Percentiles rank a stretch among this genome's conserved stretches.
phyloP scores from a whole-genome alignment of 2,888 invertebrate genomes.

The Caenorhabditis sp. region DNA sequence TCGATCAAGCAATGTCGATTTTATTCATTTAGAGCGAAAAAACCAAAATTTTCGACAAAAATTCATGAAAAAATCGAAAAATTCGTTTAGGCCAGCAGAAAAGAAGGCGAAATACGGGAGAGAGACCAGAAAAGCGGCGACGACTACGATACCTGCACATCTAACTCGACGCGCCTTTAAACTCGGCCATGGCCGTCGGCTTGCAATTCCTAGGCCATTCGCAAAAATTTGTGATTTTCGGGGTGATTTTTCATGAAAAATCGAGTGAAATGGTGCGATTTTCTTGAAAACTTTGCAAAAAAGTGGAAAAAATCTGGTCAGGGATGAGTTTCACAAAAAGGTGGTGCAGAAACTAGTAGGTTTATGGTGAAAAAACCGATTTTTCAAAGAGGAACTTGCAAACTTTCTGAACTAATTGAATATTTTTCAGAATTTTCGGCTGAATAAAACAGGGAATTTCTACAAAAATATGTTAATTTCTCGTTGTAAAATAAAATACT shows the following conservation, averaged over 20 bases:
- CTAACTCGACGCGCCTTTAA: constrained; percentile 60
- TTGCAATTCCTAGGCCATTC: constrained; percentile 18
- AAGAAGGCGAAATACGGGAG: constrained; percentile 32
- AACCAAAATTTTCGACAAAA: constrained; percentile 15
- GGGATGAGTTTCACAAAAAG: no score
- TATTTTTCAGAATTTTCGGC: no score
- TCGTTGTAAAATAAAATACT: no score
- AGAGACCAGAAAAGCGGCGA: constrained; percentile 2
- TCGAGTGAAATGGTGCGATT: no score
- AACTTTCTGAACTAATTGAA: no score
- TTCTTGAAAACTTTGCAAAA: no score
- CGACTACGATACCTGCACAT: constrained; percentile 63
- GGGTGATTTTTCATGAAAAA: background rate
- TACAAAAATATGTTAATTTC: no score
- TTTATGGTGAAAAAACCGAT: no score
- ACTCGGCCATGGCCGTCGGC: constrained; percentile 46
- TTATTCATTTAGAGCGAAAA: constrained; percentile 7
- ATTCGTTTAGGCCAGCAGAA: constrained; percentile 59
- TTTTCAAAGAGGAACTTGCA: no score
- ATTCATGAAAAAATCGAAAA: constrained; percentile 60
- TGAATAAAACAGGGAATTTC: no score
- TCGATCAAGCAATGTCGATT: background rate
- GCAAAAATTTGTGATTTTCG: background rate
- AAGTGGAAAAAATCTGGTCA: no score
- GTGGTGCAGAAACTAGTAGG: no score